Base-by-base conservation (phyloP, 1,140 invertebrate genomes). In the Littorina saxatilis region DNA sequence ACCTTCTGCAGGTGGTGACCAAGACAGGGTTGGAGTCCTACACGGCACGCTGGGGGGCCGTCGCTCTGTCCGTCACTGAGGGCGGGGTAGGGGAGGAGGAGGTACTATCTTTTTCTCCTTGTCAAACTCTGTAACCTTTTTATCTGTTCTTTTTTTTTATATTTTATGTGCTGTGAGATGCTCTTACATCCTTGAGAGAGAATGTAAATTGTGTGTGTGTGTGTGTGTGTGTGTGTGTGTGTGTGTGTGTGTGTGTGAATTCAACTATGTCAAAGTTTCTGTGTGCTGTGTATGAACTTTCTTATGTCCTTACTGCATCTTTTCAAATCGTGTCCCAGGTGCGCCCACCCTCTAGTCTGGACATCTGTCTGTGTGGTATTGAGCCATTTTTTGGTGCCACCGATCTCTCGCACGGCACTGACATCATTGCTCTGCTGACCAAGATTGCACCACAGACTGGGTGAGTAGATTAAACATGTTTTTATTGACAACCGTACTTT, bases 1-100 rank as follows among this genome's bases (percentile, higher is more conserved):
- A 94, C 76, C 93, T 96, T 73, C 89, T 97, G 1, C 96, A 96
- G 89, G 96, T 95, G 0, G 89, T 96, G 0, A 96, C 96, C 1
- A 94, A 95, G 58, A 95, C 95, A 81, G 96, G 96, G 1, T 92
- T 97, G 9, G 96, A 97, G 89, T 95, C 95, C 0, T 96, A 96
- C 84, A 96, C 96, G 0, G 92, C 96, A 40, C 93, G 95, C 50
- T 92, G 95, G 50, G 94, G 94, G 0, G 94, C 95, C 88, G 75
- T 83, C 23, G 84, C 85, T 13, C 23, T 91, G 27, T 75, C 77
- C 79, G 35, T 84, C 85, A 20, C 29, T 88, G 32, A 80, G 80
- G 43, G 23, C 50, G 52, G 39, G 32, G 55, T 75, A 85, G 77
- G 85, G 29, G 66, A 73, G 70, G 70, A 73, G 7, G 70, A 73